Base-by-base conservation (phyloP, 2,797 vertebrate genomes). In the Anguilla megastoma region DNA sequence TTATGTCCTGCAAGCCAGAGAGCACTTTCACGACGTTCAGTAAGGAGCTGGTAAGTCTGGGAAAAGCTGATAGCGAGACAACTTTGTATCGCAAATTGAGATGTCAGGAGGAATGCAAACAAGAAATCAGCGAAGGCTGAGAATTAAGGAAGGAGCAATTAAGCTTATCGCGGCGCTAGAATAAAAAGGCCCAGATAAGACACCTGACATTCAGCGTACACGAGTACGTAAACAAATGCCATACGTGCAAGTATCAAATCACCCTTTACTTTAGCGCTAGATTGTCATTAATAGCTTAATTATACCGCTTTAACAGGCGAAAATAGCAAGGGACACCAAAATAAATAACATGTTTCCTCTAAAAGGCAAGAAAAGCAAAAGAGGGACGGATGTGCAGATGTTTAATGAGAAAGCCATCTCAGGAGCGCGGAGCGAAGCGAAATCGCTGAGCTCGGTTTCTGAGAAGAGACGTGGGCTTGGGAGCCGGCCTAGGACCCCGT, bases 351-450 rank as follows among this genome's bases (percentile, higher is more conserved):
- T 0, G 33, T 58, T 84, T 83, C 86, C 87, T 60, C 80, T 85
- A 56, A 79, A 88, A 88, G 54, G 5, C 50, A 89, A 45, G 41
- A 87, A 71, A 48, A 54, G 36, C 52, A 50, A 89, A 90, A 86
- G 88, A 89, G 58, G 74, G 52, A 86, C 79, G 87, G 33, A 71
- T 88, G 85, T 80, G 87, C 2, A 5, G 87, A 80, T 33, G 86
- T 84, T 86, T 87, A 88, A 89, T 89, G 85, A 88, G 56, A 88
- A 90, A 87, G 76, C 52, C 86, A 84, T 41, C 85, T 54, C 66
- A 54, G 54, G 27, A 79, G 48, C 33, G 76, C 18, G 21, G 21
- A 82, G 41, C 79, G 2, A 2, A 90, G 74, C 27, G 27, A 1
- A 36, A 71, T 9, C 14, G 12, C 84, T 56, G 33, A 45, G 66